Base-by-base conservation (phyloP, 2,113 vertebrate species). In the Lampris incognitus region DNA sequence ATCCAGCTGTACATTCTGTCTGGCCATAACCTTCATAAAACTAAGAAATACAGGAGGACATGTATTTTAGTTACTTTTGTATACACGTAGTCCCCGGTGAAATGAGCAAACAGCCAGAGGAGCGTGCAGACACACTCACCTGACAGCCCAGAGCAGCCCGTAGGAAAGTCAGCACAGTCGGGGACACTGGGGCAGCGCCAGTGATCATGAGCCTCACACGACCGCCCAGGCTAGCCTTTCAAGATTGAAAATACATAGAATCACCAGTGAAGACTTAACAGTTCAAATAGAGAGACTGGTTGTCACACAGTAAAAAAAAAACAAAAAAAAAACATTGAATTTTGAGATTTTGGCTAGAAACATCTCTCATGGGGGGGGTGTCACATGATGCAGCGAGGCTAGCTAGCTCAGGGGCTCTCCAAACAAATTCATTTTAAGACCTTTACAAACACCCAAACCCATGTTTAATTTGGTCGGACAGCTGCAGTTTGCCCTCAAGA, bases 21-120 rank as follows among this genome's bases (percentile, higher is more conserved):
- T 99, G 97, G 38, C 98, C 97, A 0, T 99, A 99, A n/a, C 97
- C 97, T 94, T 99, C 98, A 68, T 98, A 99, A 86, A 99, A 98
- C 98, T 99, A 76, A n/a, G 77, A 38, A 64, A 80, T 46, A 8
- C 11, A 66, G 41, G 10, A 50, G 58, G 48, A 42, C 5, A 38
- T 0, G 5, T 3, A 49, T 51, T 60, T 41, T 36, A 66, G 44
- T 49, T 24, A 58, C 6, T 60, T 5, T 48, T 5, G 57, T 6
- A 42, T 3, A 46, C 41, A 50, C 52, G 38, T 8, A 4, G n/a
- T 4, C 7, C 41, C 4, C 9, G 5, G 61, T n/a, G 0, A n/a
- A 65, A 62, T 5, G 4, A 44, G 9, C 4, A 37, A 71, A 59
- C 56, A 79, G 3, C 46, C 8, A 75, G 55, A 58, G 40, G 60